Percentiles rank a stretch among this genome's conserved stretches.
Conservation (phyloP, 2,113 vertebrate species). For the Phrynosoma blainvillii region DNA sequence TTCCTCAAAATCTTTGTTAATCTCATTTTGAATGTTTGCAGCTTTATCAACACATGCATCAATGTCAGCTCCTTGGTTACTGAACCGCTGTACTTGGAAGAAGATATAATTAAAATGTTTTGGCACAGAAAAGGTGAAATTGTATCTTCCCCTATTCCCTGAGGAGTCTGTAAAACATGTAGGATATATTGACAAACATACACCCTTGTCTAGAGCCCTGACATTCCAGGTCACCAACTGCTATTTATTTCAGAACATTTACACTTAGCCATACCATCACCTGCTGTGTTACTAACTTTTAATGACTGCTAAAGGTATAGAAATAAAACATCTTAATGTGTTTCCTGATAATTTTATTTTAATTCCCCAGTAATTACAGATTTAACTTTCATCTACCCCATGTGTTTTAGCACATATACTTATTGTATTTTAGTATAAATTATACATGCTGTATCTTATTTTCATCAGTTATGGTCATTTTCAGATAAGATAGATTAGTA, state of each 20-base stretch:
- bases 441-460: neutral
- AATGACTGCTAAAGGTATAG: conserved; percentile 72
- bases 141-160: conserved; percentile 87
- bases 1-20: conserved; percentile 99
- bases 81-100: conserved; percentile 96
- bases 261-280: conserved; percentile 75
- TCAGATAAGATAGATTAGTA: neutral
- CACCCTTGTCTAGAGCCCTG: conserved; percentile 80
- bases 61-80: conserved; percentile 99
- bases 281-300: conserved; percentile 79
- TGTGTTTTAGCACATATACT: neutral
- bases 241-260: conserved; percentile 88
- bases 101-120: conserved; percentile 99
- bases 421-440: neutral
- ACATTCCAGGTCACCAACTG: conserved; percentile 82
- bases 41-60: conserved; percentile 99
- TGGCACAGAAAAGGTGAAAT: conserved; percentile 95
- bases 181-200: conserved; percentile 90
- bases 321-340: conserved; percentile 63
- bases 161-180: conserved; percentile 86
- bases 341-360: conserved; percentile 47
- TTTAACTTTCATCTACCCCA: neutral
- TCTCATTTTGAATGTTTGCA: conserved; percentile 99
- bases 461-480: neutral
- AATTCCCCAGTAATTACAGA: conserved; percentile 2